A percentile compares a stretch with the other conserved stretches of the same genome.
Conservation (phyloP, 2,888 invertebrate genomes). For the Xanthostigma xanthostigma region DNA sequence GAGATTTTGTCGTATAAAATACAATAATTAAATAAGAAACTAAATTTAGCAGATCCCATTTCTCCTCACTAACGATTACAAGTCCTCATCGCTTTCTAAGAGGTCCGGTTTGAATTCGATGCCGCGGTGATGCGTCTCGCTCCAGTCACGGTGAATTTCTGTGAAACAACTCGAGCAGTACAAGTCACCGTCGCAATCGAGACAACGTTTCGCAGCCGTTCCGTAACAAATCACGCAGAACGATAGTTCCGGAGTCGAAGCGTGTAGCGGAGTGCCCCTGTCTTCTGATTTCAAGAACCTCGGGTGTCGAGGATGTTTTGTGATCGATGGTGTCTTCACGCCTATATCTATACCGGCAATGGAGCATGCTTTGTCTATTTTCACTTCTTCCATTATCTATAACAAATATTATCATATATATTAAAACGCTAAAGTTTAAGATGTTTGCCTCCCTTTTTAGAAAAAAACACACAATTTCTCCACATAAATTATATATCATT, state of each 20-base stretch:
- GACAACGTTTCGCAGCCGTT: constrained; percentile 56
- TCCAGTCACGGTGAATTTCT: constrained; percentile 42
- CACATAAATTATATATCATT: no score
- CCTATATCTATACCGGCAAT: constrained; percentile 8
- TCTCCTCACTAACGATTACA: no score
- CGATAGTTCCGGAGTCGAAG: constrained; percentile 40
- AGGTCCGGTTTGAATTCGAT: constrained; percentile 17
- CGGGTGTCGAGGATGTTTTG: constrained; percentile 4
- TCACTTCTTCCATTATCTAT: constrained; percentile 32
- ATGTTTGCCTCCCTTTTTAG: background rate
- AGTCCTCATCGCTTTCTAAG: no score
- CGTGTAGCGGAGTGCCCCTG: constrained; percentile 11
- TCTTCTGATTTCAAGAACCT: constrained; percentile 4
- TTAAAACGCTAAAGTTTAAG: background rate
- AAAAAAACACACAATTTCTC: background rate
- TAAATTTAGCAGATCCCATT: no score
- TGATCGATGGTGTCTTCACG: constrained; percentile 10
- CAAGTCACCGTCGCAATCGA: constrained; percentile 63
- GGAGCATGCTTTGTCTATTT: constrained; percentile 28
- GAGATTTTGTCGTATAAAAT: no score
- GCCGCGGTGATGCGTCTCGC: constrained; percentile 25
- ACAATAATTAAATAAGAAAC: no score
- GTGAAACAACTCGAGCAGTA: constrained; percentile 64
- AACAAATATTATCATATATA: constrained; percentile 9
- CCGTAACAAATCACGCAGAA: constrained; percentile 81